Percentiles rank a stretch among this genome's conserved stretches.
These are phyloP conservation scores for Neodiprion pinetum DNA, from an alignment of 1,140 invertebrate species.

Conservation along the genomic window DNA sequence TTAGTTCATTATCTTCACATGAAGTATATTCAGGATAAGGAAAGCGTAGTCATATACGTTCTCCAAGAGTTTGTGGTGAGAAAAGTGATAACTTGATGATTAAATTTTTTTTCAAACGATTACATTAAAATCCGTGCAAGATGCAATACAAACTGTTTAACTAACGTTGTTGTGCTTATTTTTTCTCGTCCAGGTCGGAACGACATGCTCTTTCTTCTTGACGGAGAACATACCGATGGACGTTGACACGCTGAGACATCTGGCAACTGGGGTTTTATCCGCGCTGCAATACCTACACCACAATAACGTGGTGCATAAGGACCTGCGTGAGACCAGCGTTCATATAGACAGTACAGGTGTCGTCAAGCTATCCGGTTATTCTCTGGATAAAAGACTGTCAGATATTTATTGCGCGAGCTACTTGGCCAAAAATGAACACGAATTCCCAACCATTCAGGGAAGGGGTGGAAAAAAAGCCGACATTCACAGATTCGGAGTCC, in stretches of 20 bases:
- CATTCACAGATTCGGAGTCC: conserved; percentile 72
- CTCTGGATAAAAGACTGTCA: conserved; percentile 71
- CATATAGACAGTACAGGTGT: conserved; percentile 68
- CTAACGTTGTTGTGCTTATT: conserved; percentile 12
- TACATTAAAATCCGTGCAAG: too few relatives aligned
- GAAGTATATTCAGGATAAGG: conserved; percentile 66
- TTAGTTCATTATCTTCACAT: conserved; percentile 77
- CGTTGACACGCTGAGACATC: conserved; percentile 68
- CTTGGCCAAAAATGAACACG: conserved; percentile 45
- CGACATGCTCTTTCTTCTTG: conserved; percentile 62
- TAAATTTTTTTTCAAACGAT: not conserved
- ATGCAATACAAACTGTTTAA: conserved; percentile 13
- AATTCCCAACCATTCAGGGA: conserved; percentile 64
- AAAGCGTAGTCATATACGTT: conserved; percentile 66
- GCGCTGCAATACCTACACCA: conserved; percentile 76
- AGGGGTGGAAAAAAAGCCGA: conserved; percentile 76
- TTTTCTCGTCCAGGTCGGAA: conserved; percentile 50
- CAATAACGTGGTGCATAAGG: conserved; percentile 81
- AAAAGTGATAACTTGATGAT: conserved; percentile 25
- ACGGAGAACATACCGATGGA: conserved; percentile 65
- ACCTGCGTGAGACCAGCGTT: conserved; percentile 71
- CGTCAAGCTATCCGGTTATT: conserved; percentile 74
- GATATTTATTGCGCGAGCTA: conserved; percentile 58
- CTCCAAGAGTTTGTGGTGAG: conserved; percentile 74
- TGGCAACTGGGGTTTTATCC: conserved; percentile 70